Evolutionary conservation across 2,113 vertebrate genomes (phyloP).

Genomic region (Potamarius usumacintae): DNA sequence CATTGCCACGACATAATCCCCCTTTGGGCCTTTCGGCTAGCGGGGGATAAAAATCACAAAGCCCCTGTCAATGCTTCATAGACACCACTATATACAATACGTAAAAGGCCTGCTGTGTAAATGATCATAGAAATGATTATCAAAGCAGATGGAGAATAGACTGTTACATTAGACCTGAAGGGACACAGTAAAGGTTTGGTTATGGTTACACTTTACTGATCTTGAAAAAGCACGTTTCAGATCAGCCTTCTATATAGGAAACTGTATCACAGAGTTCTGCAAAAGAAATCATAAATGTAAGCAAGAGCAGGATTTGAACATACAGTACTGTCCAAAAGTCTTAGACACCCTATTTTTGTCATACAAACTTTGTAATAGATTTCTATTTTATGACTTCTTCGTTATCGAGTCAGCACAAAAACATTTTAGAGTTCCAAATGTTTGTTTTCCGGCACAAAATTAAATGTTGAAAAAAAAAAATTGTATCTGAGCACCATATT

Average conservation of each 20-base stretch:
- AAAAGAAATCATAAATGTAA: not conserved
- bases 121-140: not conserved
- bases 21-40: too few relatives aligned
- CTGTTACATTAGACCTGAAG: not conserved
- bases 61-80: not conserved
- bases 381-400: too few relatives aligned
- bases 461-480: too few relatives aligned
- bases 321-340: too few relatives aligned
- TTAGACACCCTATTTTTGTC: too few relatives aligned
- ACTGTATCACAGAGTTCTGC: not conserved
- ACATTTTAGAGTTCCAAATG: too few relatives aligned
- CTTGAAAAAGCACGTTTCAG: not conserved
- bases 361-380: too few relatives aligned
- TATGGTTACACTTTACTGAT: slow-evolving; percentile 33
- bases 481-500: too few relatives aligned
- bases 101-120: not conserved
- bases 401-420: too few relatives aligned
- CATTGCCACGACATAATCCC: too few relatives aligned
- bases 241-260: not conserved
- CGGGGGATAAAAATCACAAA: not conserved
- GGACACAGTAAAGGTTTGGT: not conserved
- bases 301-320: too few relatives aligned
- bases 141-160: not conserved
- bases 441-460: too few relatives aligned
- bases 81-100: not conserved